Conservation (phyloP, 2,113 vertebrate species). For the Philantomba maxwellii region DNA sequence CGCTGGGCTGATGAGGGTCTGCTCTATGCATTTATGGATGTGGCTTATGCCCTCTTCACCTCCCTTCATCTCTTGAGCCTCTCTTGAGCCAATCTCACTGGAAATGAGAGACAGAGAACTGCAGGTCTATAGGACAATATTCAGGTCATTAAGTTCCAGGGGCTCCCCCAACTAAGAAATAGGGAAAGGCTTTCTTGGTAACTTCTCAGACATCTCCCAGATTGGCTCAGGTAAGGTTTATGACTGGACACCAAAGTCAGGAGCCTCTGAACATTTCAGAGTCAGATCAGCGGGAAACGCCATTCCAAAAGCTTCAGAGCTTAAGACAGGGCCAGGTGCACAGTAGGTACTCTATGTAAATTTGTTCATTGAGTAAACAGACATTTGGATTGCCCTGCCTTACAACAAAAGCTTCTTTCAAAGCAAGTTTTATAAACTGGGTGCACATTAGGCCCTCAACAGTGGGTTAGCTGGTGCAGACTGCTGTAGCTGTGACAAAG, state of each 20-base stretch:
- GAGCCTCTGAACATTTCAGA: not conserved
- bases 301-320: not conserved
- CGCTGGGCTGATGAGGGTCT: not conserved
- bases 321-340: not conserved
- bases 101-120: not conserved
- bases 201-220: not conserved
- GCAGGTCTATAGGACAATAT: not conserved
- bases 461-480: slow-evolving; percentile 33
- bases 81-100: not conserved
- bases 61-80: not conserved
- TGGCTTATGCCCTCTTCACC: not conserved
- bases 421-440: not conserved
- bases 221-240: not conserved
- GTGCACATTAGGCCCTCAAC: slow-evolving; percentile 28
- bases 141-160: not conserved
- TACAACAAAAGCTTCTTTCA: slow-evolving; percentile 57
- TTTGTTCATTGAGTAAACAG: not conserved
- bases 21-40: not conserved
- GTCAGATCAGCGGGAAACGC: not conserved
- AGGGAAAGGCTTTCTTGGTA: not conserved
- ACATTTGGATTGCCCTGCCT: not conserved
- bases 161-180: not conserved
- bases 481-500: slow-evolving; percentile 55
- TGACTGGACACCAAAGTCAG: not conserved
- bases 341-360: not conserved